These are phyloP conservation scores for Otolemur crassicaudatus DNA, from an alignment of 2,797 vertebrate genomes.

Conservation along the genomic window DNA sequence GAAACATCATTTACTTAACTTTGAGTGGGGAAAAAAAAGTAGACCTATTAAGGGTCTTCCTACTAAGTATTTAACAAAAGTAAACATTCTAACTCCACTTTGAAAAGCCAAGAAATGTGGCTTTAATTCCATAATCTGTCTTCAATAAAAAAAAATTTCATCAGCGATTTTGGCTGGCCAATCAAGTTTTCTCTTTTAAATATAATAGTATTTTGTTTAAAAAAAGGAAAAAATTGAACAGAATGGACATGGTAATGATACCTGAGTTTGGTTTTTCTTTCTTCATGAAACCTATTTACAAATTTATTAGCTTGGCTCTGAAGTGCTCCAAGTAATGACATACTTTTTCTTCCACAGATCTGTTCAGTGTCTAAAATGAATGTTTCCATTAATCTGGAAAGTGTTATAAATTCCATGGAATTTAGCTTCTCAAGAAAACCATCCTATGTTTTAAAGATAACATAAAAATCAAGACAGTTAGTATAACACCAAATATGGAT, in stretches of 20 bases:
- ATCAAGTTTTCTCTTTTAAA: constrained; percentile 28
- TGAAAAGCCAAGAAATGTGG: constrained; percentile 37
- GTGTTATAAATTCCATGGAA: constrained; percentile 94
- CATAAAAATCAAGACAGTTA: constrained; percentile 66
- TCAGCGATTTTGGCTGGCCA: not conserved
- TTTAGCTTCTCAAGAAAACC: constrained; percentile 97
- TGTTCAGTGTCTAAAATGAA: constrained; percentile 95
- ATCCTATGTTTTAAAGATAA: constrained; percentile 89
- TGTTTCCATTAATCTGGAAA: constrained; percentile 94
- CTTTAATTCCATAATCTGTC: constrained; percentile 36
- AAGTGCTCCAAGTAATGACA: constrained; percentile 95
- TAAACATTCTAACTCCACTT: constrained; percentile 49
- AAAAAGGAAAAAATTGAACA: constrained; percentile 3
- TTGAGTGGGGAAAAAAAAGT: not conserved
- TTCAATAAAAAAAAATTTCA: constrained; percentile 47
- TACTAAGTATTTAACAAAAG: constrained; percentile 10
- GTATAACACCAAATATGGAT: constrained; percentile 17
- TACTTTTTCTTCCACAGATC: constrained; percentile 94
- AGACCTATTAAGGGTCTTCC: not conserved
- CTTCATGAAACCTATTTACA: constrained; percentile 97
- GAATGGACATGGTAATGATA: constrained; percentile 77
- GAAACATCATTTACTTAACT: constrained; percentile 57
- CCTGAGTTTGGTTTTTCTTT: constrained; percentile 98
- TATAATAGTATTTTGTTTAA: constrained; percentile 1
- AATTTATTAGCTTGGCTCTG: constrained; percentile 98